A percentile compares a stretch with the other conserved stretches of the same genome.
Conservation (phyloP, 2,113 vertebrate species). For the Lutjanus erythropterus region DNA sequence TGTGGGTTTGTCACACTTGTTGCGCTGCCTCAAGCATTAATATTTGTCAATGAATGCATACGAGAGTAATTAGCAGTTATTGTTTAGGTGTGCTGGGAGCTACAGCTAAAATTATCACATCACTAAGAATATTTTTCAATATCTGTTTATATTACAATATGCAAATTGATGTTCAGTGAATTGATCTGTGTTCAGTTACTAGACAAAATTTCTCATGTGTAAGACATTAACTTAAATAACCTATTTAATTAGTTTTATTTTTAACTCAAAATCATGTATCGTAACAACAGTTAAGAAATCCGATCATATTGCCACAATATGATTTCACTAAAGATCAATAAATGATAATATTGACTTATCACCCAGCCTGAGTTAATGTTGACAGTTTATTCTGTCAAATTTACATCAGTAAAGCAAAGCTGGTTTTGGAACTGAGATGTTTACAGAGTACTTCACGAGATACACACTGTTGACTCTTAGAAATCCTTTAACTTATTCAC, state of each 20-base stretch:
- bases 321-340: background rate
- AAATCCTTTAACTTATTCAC: too few relatives aligned
- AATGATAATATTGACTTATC: background rate
- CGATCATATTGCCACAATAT: background rate
- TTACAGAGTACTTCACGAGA: background rate
- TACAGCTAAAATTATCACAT: background rate
- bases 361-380: background rate
- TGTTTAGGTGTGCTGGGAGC: background rate
- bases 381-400: background rate
- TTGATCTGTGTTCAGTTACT: background rate
- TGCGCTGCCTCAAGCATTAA: background rate
- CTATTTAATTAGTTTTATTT: background rate
- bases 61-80: background rate
- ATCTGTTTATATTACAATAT: too few relatives aligned
- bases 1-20: slow-evolving; percentile 6
- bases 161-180: background rate
- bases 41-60: background rate
- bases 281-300: background rate
- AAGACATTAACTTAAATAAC: background rate
- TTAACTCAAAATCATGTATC: background rate
- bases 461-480: background rate
- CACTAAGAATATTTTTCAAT: background rate
- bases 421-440: background rate
- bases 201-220: background rate
- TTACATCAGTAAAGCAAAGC: background rate